These are phyloP conservation scores for Pristionchus maxplancki DNA, from an alignment of 2,888 invertebrate genomes.

Conservation along the genomic window DNA sequence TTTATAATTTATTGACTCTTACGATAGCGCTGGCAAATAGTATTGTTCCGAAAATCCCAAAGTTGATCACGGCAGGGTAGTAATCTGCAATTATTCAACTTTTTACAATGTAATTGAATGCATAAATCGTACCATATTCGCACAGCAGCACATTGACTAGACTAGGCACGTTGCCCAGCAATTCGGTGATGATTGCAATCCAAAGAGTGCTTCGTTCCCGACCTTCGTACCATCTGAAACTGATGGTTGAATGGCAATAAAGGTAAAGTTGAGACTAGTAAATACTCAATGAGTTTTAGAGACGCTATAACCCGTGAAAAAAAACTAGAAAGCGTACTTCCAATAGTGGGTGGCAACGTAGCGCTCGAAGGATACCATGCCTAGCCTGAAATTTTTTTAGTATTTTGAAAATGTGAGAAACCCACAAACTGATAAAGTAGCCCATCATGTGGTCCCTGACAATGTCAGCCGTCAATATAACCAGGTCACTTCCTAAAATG, in stretches of 20 bases:
- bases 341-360: neutral
- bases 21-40: neutral
- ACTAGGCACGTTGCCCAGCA: neutral
- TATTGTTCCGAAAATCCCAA: neutral
- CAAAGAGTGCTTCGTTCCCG: neutral
- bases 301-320: neutral
- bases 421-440: neutral
- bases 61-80: neutral
- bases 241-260: neutral
- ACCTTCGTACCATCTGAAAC: constrained; percentile 7
- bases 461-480: neutral
- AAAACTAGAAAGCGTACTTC: neutral
- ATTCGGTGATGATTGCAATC: neutral
- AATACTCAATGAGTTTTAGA: neutral
- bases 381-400: neutral
- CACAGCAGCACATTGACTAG: neutral
- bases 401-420: neutral
- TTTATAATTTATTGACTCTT: neutral
- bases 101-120: neutral
- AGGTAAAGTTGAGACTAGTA: too few relatives aligned
- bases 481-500: neutral
- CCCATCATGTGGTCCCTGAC: neutral
- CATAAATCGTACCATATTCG: neutral
- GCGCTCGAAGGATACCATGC: neutral
- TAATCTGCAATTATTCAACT: neutral